These are phyloP conservation scores for Pongo abelii DNA, from an alignment of 2,113 vertebrate genomes.

Conservation along the genomic window DNA sequence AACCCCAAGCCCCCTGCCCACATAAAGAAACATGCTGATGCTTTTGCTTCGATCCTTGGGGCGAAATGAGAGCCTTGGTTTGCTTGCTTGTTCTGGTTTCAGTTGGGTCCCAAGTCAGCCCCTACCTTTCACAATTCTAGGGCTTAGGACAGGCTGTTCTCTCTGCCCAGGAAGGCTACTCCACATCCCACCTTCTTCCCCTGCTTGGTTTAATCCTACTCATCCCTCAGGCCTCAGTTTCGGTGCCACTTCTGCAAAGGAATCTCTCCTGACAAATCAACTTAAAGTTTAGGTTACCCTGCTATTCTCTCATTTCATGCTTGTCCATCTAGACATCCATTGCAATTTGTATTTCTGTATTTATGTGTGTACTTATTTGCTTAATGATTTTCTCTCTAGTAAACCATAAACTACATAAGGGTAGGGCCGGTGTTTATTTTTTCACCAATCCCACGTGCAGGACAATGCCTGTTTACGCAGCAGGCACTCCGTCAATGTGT, in stretches of 20 bases:
- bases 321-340: not conserved
- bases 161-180: not conserved
- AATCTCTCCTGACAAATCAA: too few relatives aligned
- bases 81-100: not conserved
- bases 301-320: not conserved
- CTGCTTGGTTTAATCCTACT: not conserved
- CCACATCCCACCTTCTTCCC: not conserved
- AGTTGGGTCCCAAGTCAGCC: not conserved
- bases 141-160: not conserved
- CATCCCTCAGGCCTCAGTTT: not conserved
- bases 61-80: fast-evolving
- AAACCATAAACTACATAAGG: not conserved
- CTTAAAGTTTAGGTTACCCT: not conserved
- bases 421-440: not conserved
- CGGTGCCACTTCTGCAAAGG: not conserved
- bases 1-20: not conserved
- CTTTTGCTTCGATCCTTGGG: not conserved
- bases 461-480: not conserved
- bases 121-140: not conserved
- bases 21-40: not conserved
- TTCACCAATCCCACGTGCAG: not conserved
- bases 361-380: not conserved
- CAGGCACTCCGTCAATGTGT: not conserved
- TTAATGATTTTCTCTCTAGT: not conserved
- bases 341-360: not conserved